Percentiles rank a stretch among this genome's conserved stretches.
Conservation (phyloP, 2,888 invertebrate genomes). For the Drosophila buzzatii region DNA sequence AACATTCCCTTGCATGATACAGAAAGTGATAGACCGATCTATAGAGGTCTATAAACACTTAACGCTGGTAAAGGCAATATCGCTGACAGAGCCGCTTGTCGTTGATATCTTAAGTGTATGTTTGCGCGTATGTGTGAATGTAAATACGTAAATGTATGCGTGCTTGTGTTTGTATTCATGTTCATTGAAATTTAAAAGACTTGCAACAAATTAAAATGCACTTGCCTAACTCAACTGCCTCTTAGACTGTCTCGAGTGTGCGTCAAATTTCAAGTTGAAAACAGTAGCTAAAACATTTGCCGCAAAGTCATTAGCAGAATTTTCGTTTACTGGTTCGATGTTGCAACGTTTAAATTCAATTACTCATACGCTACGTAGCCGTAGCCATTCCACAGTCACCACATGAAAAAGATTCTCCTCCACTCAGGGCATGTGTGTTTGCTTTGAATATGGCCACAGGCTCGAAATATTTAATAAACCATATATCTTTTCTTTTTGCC, state of each 20-base stretch:
- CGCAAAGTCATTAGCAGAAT: slow-evolving; percentile 54
- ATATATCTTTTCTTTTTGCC: slow-evolving; percentile 61
- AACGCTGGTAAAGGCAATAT: background rate
- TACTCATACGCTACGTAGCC: slow-evolving; percentile 49
- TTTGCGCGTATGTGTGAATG: background rate
- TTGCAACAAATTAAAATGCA: slow-evolving; percentile 21
- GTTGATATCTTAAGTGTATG: slow-evolving; percentile 46
- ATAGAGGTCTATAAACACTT: background rate
- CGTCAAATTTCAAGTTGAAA: slow-evolving; percentile 25
- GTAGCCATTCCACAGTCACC: background rate
- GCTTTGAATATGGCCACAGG: slow-evolving; percentile 57
- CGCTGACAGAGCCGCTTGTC: slow-evolving; percentile 19
- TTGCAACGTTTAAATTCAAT: slow-evolving; percentile 61
- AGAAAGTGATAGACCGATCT: slow-evolving; percentile 7
- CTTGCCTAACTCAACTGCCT: slow-evolving; percentile 21
- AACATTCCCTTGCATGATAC: background rate
- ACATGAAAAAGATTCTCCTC: slow-evolving; percentile 34
- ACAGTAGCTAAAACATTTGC: slow-evolving; percentile 16
- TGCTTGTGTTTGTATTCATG: background rate
- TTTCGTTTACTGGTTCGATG: slow-evolving; percentile 22
- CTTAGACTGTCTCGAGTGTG: slow-evolving; percentile 66
- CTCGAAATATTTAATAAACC: slow-evolving; percentile 72
- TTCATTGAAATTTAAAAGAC: slow-evolving; percentile 24
- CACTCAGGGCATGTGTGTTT: slow-evolving; percentile 51
- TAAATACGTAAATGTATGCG: background rate